These are phyloP conservation scores for Leuciscus waleckii DNA, from an alignment of 2,797 vertebrate species.

Conservation along the genomic window DNA sequence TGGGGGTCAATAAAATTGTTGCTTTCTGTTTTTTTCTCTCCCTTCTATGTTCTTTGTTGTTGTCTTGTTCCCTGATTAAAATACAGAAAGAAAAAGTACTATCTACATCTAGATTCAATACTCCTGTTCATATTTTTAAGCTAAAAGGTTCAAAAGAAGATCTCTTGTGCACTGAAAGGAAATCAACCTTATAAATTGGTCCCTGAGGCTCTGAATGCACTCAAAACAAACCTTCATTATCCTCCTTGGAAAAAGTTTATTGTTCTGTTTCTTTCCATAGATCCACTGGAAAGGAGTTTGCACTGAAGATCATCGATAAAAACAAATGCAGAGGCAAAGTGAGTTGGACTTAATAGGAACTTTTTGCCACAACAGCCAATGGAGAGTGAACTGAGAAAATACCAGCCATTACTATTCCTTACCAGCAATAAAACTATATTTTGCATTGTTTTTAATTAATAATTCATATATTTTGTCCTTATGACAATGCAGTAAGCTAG, in stretches of 20 bases:
- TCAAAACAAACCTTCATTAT: constrained; percentile 2
- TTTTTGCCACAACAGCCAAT: not conserved
- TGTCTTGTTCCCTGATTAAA: constrained; percentile 1
- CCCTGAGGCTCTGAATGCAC: not conserved
- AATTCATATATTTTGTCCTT: not conserved
- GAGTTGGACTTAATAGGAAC: constrained; percentile 44
- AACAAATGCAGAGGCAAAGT: constrained; percentile 98
- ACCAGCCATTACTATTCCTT: not conserved
- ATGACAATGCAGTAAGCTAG: not conserved
- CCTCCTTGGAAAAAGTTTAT: constrained; percentile 1
- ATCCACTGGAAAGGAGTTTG: constrained; percentile 94
- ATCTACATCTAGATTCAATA: not conserved
- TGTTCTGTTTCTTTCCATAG: constrained; percentile 73
- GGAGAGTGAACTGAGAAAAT: not conserved
- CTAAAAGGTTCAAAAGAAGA: not conserved
- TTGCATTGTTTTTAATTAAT: not conserved
- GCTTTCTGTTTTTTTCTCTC: not conserved
- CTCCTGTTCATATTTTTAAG: not conserved
- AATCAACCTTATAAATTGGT: not conserved
- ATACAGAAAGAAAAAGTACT: not conserved
- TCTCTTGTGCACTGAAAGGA: constrained; percentile 5
- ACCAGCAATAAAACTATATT: not conserved
- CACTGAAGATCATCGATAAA: constrained; percentile 98
- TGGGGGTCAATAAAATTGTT: not conserved
- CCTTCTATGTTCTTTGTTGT: not conserved